Base-by-base conservation (phyloP, 2,888 invertebrate species). In the Cosmopolites sordidus region DNA sequence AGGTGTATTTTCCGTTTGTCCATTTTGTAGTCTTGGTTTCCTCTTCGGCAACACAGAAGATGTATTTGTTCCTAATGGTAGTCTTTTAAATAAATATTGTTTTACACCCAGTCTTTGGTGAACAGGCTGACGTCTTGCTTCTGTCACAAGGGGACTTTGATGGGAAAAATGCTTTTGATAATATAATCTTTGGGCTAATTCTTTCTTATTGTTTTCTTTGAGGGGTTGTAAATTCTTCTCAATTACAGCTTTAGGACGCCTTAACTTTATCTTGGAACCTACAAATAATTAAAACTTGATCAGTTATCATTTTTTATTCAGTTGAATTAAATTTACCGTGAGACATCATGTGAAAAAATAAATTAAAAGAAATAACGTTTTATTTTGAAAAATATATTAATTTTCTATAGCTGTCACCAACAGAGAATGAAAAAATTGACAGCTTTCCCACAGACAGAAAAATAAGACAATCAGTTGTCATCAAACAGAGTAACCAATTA, bases 101-200 rank as follows among this genome's bases (percentile, higher is more conserved):
- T 53, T 59, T 18, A 49, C 29, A 6, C 67, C 67, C 16, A 67
- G 48, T 30, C 67, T 42, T 29, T 61, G 60, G 42, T 63, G 63
- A 12, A 67, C 62, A 16, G 66, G 63, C 27, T 42, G 42, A 48
- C 55, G 63, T 12, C 27, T 15, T 12, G 8, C 11, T 12, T 54
- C 43, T n/a, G 59, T 56, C 2, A 39, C 43, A 33, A 66, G 12
- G 0, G 64, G 63, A 45, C 66, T 66, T 12, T 48, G 30, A 29
- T 57, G 49, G 14, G 38, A 39, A 11, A 43, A 27, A 40, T 55
- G 52, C 9, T 54, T 59, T 42, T 61, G 46, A 38, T 66, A 66
- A 45, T 66, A 67, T 5, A 48, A 27, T n/a, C 58, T 48, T 48
- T 66, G 67, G 2, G 66, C 66, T 11, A 60, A 22, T 38, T 59